Percentiles rank a stretch among this genome's conserved stretches.
These are phyloP conservation scores for Eristalis tenax DNA, from an alignment of 2,888 invertebrate species.

Conservation along the genomic window DNA sequence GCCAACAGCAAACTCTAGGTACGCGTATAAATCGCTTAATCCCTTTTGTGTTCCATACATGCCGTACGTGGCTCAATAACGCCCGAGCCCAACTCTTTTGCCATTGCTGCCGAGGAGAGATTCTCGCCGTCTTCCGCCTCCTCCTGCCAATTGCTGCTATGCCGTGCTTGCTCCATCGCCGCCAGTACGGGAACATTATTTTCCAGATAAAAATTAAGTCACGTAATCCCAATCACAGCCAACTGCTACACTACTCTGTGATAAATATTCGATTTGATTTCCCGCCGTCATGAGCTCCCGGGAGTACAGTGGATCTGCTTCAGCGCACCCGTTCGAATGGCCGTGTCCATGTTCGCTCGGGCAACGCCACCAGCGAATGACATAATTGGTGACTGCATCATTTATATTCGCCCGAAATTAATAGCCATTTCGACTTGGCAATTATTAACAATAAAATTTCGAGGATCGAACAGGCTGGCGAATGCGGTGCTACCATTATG, in stretches of 20 bases:
- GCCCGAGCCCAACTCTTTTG: conserved; percentile 62
- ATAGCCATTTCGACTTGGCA: conserved; percentile 65
- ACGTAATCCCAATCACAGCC: conserved; percentile 79
- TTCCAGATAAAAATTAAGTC: conserved; percentile 78
- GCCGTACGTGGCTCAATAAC: conserved; percentile 68
- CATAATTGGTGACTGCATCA: conserved; percentile 68
- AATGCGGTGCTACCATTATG: not conserved
- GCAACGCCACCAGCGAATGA: conserved; percentile 37
- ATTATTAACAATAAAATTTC: conserved; percentile 61
- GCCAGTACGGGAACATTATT: conserved; percentile 50
- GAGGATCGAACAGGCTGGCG: not conserved
- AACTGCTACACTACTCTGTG: conserved; percentile 74
- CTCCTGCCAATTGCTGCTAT: too few relatives aligned
- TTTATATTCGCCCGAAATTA: conserved; percentile 69
- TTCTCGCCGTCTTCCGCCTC: conserved; percentile 6
- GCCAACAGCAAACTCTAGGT: conserved; percentile 12
- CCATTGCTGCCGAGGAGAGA: conserved; percentile 7
- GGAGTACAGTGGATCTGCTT: conserved; percentile 32
- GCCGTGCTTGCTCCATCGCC: not conserved
- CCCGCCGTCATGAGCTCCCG: conserved; percentile 31
- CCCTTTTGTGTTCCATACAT: conserved; percentile 68
- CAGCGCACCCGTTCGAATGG: not conserved
- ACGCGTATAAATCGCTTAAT: conserved; percentile 69
- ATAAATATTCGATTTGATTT: conserved; percentile 71
- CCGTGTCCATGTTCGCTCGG: not conserved